Evolutionary conservation across 2,797 vertebrate genomes (phyloP).

Genomic region (Poecile montanus): DNA sequence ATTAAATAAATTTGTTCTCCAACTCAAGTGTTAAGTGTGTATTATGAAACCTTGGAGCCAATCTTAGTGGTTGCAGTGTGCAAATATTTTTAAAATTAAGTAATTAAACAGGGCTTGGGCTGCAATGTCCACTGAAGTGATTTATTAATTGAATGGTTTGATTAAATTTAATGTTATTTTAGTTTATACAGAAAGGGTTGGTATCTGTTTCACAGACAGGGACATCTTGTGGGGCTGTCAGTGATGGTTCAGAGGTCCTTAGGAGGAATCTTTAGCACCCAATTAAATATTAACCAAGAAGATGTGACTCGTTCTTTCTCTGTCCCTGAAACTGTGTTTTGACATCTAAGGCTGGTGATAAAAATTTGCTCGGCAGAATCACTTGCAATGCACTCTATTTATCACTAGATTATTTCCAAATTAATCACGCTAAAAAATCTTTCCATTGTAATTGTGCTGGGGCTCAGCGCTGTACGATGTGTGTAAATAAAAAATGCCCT

Average conservation of each 20-base stretch:
- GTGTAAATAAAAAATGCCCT: constrained; percentile 63
- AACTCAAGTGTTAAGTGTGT: constrained; percentile 80
- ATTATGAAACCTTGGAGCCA: constrained; percentile 76
- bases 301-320: constrained; percentile 58
- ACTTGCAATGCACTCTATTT: constrained; percentile 60
- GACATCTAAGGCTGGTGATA: constrained; percentile 60
- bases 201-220: constrained; percentile 63
- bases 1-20: constrained; percentile 83
- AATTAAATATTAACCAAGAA: constrained; percentile 76
- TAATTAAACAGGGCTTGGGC: constrained; percentile 78
- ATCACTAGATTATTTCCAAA: constrained; percentile 68
- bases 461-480: constrained; percentile 15
- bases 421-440: constrained; percentile 67
- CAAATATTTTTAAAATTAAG: constrained; percentile 83
- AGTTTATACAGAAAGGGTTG: constrained; percentile 70
- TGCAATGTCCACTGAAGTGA: constrained; percentile 76
- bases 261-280: constrained; percentile 70
- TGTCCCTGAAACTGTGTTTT: constrained; percentile 71
- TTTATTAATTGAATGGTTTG: constrained; percentile 81
- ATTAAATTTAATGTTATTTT: constrained; percentile 79
- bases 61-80: constrained; percentile 76
- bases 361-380: constrained; percentile 56
- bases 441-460: constrained; percentile 59
- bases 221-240: constrained; percentile 56
- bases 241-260: constrained; percentile 66